Evolutionary conservation across 2,888 invertebrate species (phyloP).

Genomic region (Synanthedon formicaeformis): DNA sequence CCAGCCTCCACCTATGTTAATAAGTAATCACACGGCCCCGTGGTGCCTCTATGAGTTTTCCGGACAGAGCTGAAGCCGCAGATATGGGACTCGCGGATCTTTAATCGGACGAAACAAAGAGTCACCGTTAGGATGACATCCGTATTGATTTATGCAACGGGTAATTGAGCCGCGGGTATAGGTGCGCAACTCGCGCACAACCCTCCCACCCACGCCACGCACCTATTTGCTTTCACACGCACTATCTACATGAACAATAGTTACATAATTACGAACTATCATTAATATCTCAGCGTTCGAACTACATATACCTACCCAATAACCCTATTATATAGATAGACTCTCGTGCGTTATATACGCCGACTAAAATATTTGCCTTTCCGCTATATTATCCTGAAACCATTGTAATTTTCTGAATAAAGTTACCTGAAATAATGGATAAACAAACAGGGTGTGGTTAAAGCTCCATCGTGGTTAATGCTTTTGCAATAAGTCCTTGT

Average conservation of each 20-base stretch:
- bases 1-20: constrained; percentile 70
- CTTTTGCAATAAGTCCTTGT: too few relatives aligned
- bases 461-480: too few relatives aligned
- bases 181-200: constrained; percentile 45
- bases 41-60: constrained; percentile 66
- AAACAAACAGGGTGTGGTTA: too few relatives aligned
- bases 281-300: not conserved
- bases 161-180: constrained; percentile 55
- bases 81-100: constrained; percentile 57
- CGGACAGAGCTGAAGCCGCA: constrained; percentile 59
- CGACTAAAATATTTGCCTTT: too few relatives aligned
- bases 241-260: constrained; percentile 10
- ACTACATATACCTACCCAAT: not conserved
- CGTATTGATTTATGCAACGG: constrained; percentile 56
- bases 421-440: too few relatives aligned
- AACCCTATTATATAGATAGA: too few relatives aligned
- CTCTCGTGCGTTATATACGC: too few relatives aligned
- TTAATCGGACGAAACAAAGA: constrained; percentile 62
- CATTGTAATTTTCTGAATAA: too few relatives aligned
- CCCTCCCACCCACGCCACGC: constrained; percentile 28
- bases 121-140: constrained; percentile 51
- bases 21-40: constrained; percentile 70
- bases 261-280: not conserved
- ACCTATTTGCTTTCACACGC: constrained; percentile 38
- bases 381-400: too few relatives aligned